Conservation (phyloP, 2,797 vertebrate genomes). For the Champsocephalus gunnari region DNA sequence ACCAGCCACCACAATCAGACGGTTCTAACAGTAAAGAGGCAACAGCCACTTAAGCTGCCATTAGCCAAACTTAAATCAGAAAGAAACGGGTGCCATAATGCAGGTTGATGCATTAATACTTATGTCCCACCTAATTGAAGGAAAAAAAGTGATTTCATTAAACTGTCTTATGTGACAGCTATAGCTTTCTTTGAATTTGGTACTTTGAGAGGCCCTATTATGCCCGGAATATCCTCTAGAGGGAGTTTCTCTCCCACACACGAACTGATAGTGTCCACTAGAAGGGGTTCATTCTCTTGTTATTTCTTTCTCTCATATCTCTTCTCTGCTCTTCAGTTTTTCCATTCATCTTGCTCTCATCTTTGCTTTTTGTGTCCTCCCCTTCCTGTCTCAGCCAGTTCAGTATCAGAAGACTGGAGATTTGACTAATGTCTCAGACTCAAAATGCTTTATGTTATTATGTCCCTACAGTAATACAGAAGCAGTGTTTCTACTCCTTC, state of each 20-base stretch:
- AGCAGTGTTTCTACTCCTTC: not conserved
- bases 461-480: slow-evolving; percentile 5
- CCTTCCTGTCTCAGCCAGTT: not conserved
- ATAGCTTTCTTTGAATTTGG: slow-evolving; percentile 7
- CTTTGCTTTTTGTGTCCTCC: slow-evolving; percentile 5
- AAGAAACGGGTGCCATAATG: slow-evolving; percentile 21
- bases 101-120: not conserved
- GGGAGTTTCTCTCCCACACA: too few species aligned
- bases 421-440: slow-evolving; percentile 2
- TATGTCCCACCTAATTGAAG: not conserved
- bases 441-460: slow-evolving; percentile 1
- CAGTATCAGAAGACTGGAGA: not conserved
- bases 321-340: not conserved
- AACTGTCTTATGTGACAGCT: not conserved
- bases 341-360: not conserved
- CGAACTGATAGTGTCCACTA: not conserved
- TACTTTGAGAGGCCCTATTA: too few species aligned
- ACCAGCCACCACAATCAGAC: not conserved
- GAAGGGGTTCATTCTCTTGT: slow-evolving; percentile 1
- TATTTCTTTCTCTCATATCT: not conserved
- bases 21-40: slow-evolving; percentile 1
- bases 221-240: too few species aligned
- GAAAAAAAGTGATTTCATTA: too few species aligned
- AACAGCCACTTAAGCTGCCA: not conserved
- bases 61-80: not conserved